phyloP scores from a whole-genome alignment of 2,113 vertebrate species.

The Syngnathus floridae region DNA sequence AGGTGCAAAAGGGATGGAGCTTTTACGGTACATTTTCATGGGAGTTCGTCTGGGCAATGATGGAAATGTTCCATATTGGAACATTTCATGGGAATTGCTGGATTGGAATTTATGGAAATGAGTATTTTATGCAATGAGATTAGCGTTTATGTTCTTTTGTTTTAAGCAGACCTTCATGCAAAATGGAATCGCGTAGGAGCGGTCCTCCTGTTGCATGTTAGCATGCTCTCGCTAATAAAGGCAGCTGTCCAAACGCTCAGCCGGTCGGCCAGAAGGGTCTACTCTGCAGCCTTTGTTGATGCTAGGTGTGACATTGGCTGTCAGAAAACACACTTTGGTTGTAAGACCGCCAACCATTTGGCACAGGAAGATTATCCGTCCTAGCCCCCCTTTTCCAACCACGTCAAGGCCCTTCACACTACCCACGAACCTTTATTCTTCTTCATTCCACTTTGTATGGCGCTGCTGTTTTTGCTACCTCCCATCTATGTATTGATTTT shows the following conservation, averaged over 20 bases:
- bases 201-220: conserved; percentile 58
- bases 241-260: conserved; percentile 65
- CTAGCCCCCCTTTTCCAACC: not conserved
- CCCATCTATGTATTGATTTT: conserved; percentile 45
- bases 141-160: not conserved
- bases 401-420: not conserved
- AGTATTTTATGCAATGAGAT: too few relatives aligned
- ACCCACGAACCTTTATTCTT: conserved; percentile 12
- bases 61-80: not conserved
- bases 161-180: not conserved
- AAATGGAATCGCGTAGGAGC: conserved; percentile 45
- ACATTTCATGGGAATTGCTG: not conserved
- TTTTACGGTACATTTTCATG: not conserved
- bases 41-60: not conserved
- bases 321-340: conserved; percentile 50
- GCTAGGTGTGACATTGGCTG: conserved; percentile 58
- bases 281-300: conserved; percentile 44
- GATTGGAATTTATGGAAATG: not conserved
- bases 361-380: conserved; percentile 31
- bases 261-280: conserved; percentile 51
- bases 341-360: conserved; percentile 55
- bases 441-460: conserved; percentile 20
- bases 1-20: not conserved
- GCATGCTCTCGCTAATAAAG: conserved; percentile 58
- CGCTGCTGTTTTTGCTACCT: conserved; percentile 18